Evolutionary conservation across 1,140 invertebrate species (phyloP).

Genomic region (Zaprionus gabonicus): DNA sequence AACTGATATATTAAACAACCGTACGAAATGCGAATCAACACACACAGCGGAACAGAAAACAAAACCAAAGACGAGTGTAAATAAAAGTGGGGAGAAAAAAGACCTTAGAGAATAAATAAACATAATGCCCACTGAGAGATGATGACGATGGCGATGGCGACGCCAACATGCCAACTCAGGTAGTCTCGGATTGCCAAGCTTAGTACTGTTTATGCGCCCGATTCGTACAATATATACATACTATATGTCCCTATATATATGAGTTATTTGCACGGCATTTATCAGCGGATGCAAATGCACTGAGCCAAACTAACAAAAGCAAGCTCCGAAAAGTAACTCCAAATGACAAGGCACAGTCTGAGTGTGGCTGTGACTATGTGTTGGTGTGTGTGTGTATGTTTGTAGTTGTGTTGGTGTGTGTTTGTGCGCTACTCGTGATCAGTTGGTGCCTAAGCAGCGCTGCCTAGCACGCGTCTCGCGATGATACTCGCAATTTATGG

Average conservation of each 20-base stretch:
- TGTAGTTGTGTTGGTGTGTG: not conserved
- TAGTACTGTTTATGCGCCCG: not conserved
- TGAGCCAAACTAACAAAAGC: conserved; percentile 24
- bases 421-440: conserved; percentile 45
- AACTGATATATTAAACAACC: conserved; percentile 77
- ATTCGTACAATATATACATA: not conserved
- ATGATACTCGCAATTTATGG: conserved; percentile 39
- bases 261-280: conserved; percentile 23
- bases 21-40: conserved; percentile 52
- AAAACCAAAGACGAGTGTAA: conserved; percentile 35
- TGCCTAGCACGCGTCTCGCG: conserved; percentile 44
- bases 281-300: conserved; percentile 51
- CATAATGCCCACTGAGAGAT: conserved; percentile 19
- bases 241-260: not conserved
- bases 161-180: conserved; percentile 42
- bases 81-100: conserved; percentile 28
- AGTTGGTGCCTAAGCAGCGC: conserved; percentile 31
- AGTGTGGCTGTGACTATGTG: too few species aligned
- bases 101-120: conserved; percentile 34
- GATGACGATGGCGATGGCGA: conserved; percentile 9
- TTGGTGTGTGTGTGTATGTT: not conserved
- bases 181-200: conserved; percentile 17
- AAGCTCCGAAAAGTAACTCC: conserved; percentile 16
- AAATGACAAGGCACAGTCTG: not conserved
- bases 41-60: conserved; percentile 30